Evolutionary conservation across 2,797 vertebrate genomes (phyloP), one percentile per base, ranked within the genome.

Genomic region (Lophius americanus): DNA sequence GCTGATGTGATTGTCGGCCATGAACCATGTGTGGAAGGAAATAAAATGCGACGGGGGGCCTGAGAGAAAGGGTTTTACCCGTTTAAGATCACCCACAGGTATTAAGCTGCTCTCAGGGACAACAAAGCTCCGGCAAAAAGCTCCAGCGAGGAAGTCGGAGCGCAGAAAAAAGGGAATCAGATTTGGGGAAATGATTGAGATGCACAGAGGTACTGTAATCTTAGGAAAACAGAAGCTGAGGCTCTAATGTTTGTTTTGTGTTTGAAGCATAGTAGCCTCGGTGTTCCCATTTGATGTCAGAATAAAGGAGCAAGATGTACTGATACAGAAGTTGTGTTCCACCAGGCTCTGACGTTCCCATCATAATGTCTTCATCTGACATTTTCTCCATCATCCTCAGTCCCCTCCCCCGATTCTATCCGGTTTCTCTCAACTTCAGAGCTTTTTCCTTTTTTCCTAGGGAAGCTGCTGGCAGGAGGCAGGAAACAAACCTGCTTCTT

Each of bases 31-130:
- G 47, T 59, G 47, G 66, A 71, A 75, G 74, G 82, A 85, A 89
- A 89, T 85, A 62, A 85, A 76, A 67, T 85, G 60, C 55, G 50
- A 75, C 14, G 4, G 86, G 89, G 71, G 75, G 80, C 70, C 59
- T 35, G 68, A 70, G 55, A 83, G 60, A 84, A 74, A 81, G 67
- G 56, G 60, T 81, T 84, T 85, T 76, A 70, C 78, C n/a, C 9
- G 59, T 85, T 80, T 73, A 70, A 75, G 79, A 85, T 85, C 82
- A 76, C 76, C 81, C 65, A 73, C 85, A 84, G 83, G 87, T 86
- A 85, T 80, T 85, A 85, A 87, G 79, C 83, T 83, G 68, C 80
- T 87, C 78, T 62, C 41, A 12, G 76, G 70, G 63, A 35, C 66
- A 64, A 64, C 53, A 84, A 83, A 84, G 61, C 71, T 72, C 37